Conservation (phyloP, 2,797 vertebrate genomes). For the Myripristis murdjan region DNA sequence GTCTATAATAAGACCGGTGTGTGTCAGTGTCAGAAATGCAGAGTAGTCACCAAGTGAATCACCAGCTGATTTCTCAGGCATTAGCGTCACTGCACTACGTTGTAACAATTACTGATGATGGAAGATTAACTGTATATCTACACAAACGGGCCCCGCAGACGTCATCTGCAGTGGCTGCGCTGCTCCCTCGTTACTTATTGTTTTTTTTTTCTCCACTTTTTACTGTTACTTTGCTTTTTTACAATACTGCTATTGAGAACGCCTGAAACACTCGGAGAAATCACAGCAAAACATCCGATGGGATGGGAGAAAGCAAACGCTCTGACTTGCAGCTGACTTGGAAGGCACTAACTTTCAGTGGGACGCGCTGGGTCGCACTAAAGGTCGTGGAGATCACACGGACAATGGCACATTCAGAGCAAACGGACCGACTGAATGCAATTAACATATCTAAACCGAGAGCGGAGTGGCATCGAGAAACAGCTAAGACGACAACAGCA, state of each 20-base stretch:
- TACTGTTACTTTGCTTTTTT: neutral
- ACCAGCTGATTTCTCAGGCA: constrained; percentile 52
- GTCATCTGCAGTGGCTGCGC: constrained; percentile 22
- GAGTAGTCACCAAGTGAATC: constrained; percentile 46
- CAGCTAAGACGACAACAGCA: no score
- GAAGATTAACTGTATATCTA: constrained; percentile 36
- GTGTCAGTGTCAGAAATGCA: constrained; percentile 17
- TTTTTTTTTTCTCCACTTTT: neutral
- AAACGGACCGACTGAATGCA: no score
- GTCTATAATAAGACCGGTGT: constrained; percentile 29
- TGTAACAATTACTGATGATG: constrained; percentile 37
- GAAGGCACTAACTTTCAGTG: no score
- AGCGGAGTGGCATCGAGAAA: no score
- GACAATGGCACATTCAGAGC: no score
- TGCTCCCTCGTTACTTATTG: constrained; percentile 17
- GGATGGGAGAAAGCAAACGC: neutral
- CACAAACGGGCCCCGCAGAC: constrained; percentile 32
- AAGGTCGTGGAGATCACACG: no score
- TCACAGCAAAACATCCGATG: no score
- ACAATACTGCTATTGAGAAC: constrained; percentile 11
- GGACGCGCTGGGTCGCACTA: no score
- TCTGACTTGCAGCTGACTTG: neutral
- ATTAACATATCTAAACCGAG: no score
- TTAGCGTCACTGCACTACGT: constrained; percentile 55
- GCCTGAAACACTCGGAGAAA: no score